A percentile compares a stretch with the other conserved stretches of the same genome.
Conservation (phyloP, 2,113 vertebrate species). For the Numida meleagris region DNA sequence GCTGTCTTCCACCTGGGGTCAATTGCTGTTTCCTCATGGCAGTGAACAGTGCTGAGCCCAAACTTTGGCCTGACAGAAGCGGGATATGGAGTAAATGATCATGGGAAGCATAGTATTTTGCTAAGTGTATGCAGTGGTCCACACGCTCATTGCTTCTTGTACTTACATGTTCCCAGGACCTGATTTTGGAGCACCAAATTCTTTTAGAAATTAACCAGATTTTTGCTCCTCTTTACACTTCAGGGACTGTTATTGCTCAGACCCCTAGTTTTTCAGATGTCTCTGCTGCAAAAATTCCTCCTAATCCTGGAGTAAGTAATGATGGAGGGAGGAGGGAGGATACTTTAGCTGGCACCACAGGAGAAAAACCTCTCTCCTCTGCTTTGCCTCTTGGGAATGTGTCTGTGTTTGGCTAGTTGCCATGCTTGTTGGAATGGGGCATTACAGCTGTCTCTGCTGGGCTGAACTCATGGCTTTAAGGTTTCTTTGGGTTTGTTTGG, state of each 20-base stretch:
- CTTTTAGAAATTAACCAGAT: background rate
- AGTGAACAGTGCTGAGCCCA: background rate
- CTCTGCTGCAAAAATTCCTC: background rate
- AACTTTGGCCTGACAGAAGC: background rate
- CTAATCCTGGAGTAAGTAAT: background rate
- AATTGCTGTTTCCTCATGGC: background rate
- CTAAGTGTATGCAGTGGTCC: background rate
- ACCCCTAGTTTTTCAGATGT: background rate
- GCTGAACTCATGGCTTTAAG: conserved; percentile 9
- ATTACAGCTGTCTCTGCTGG: background rate
- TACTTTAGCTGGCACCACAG: background rate
- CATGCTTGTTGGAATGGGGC: background rate
- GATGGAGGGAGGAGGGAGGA: background rate
- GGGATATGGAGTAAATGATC: background rate
- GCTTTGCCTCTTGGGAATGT: background rate
- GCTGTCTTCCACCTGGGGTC: background rate
- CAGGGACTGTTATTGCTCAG: background rate
- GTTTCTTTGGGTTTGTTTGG: conserved; percentile 61
- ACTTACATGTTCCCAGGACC: background rate
- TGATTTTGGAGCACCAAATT: background rate
- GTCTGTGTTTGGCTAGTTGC: background rate
- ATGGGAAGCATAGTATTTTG: background rate
- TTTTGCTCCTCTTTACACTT: background rate
- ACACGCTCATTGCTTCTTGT: accelerated
- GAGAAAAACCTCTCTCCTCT: background rate